Conservation (phyloP, 2,113 vertebrate species). For the Loxodonta africana region DNA sequence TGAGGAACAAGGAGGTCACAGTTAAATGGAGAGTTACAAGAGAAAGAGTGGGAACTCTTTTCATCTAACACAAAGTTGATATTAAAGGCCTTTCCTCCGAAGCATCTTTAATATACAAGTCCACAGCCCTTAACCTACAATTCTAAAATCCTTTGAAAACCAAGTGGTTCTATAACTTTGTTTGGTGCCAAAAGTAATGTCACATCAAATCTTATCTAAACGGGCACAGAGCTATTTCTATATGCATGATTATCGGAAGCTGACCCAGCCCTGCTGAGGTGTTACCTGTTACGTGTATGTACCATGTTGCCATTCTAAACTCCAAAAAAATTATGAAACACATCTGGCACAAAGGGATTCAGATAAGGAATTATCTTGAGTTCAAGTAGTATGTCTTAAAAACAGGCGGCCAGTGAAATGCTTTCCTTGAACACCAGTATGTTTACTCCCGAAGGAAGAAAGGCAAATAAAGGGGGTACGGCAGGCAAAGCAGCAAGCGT, state of each 20-base stretch:
- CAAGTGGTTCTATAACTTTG: background rate
- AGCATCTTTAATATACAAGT: background rate
- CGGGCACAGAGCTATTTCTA: background rate
- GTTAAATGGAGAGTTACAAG: background rate
- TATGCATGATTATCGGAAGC: background rate
- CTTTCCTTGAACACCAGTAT: background rate
- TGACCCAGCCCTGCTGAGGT: background rate
- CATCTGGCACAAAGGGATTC: background rate
- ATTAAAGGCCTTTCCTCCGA: slow-evolving; percentile 1
- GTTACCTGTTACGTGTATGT: background rate
- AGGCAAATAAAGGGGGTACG: background rate
- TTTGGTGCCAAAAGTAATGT: background rate
- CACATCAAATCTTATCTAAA: background rate
- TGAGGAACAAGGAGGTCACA: background rate
- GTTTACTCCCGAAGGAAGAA: background rate
- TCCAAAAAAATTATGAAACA: background rate
- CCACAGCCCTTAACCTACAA: background rate
- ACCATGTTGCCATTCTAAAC: background rate
- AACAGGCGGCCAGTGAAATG: background rate
- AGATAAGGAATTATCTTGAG: background rate
- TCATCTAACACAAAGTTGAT: background rate
- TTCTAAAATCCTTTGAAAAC: slow-evolving; percentile 34
- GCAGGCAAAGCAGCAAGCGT: background rate
- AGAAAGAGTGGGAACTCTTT: background rate
- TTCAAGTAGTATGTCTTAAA: background rate